Evolutionary conservation across 92 coral and sea anemone genomes (phyloP), one percentile per base, ranked within the genome.

Genomic region (Epizoanthus rinbou): DNA sequence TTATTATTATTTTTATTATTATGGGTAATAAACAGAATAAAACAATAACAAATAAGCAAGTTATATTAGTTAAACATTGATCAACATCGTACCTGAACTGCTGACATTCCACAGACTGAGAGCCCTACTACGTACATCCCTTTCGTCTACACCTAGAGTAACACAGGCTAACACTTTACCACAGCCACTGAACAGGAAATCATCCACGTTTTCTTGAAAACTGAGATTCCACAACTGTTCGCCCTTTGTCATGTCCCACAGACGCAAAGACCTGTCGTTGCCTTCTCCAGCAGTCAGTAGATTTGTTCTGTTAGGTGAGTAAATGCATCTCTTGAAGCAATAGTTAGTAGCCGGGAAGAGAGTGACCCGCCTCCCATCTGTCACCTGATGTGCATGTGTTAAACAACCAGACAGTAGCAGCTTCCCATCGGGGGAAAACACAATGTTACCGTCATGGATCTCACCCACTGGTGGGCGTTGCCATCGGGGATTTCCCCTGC

Each of bases 361-460:
- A 16, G 62, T 69, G 6, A 76, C 71, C 7, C 69, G 57, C 35
- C 59, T 76, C 15, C 82, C 82, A 57, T 76, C 82, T 22, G 69
- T 16, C 41, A 76, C 70, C 47, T 69, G 82, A 76, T 76, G 57
- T 24, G 56, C 82, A 31, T 76, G 82, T 11, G 70, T 76, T 56
- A 76, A 19, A 41, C 57, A 31, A n/a, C 82, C 82, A 24, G 37
- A n/a, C 3, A 76, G 37, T 3, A 76, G 57, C 70, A 60, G 4
- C n/a, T 21, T 76, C 22, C 82, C 82, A 13, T 76, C 82, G n/a
- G 82, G 82, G 25, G 82, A 76, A 41, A 76, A 76, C 57, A 43
- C 35, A 9, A 76, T 59, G 18, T 62, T 76, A 62, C 31, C 37
- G 19, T 60, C 39, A 39, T n/a, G 45, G 22, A 76, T 37, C 4